These are phyloP conservation scores for Cuculus canorus DNA, from an alignment of 2,797 vertebrate genomes.

Conservation along the genomic window DNA sequence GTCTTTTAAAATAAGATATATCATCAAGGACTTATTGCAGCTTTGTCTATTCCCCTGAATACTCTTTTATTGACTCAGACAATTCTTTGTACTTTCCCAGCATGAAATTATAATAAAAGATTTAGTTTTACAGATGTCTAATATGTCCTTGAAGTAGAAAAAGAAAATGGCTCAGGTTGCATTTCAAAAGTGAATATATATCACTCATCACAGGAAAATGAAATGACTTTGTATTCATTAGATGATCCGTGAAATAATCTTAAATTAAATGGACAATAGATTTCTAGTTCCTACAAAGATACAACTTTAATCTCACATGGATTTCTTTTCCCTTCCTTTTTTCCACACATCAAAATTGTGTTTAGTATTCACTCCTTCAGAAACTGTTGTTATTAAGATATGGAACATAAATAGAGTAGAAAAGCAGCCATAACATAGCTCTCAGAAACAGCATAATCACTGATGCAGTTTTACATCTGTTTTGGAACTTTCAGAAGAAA, in stretches of 20 bases:
- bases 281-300: conserved; percentile 48
- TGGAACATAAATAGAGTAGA: background rate
- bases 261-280: conserved; percentile 66
- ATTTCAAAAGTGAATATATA: conserved; percentile 59
- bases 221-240: conserved; percentile 70
- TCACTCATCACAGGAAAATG: conserved; percentile 61
- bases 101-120: conserved; percentile 69
- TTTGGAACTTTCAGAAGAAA: background rate
- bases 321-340: background rate
- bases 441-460: background rate
- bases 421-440: background rate
- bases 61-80: conserved; percentile 63
- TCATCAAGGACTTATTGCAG: conserved; percentile 42
- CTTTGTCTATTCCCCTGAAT: conserved; percentile 54
- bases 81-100: conserved; percentile 61
- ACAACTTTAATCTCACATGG: conserved; percentile 53
- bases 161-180: conserved; percentile 14
- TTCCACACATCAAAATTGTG: background rate
- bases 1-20: conserved; percentile 56
- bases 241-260: conserved; percentile 66
- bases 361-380: conserved; percentile 7
- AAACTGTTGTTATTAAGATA: background rate
- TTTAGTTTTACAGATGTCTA: conserved; percentile 50
- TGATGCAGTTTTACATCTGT: background rate
- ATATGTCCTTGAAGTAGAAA: conserved; percentile 73